phyloP scores from a whole-genome alignment of 2,888 invertebrate species.

The Platycheirus rosarum region DNA sequence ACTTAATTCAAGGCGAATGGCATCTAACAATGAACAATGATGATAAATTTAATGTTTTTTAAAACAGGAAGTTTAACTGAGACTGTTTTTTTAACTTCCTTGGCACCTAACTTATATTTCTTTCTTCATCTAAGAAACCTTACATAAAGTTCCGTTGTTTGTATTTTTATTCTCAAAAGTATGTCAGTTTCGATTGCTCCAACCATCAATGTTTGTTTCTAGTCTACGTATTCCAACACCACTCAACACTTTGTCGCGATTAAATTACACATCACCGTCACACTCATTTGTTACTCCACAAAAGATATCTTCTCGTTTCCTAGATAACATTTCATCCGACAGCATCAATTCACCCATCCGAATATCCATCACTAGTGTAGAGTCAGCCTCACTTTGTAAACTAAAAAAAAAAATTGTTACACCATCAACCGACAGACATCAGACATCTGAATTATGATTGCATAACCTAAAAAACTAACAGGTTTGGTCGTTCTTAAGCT shows the following conservation, averaged over 20 bases:
- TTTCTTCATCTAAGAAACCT: not conserved
- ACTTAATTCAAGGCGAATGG: no score
- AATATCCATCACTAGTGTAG: constrained; percentile 19
- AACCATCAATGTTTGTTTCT: constrained; percentile 13
- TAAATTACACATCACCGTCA: constrained; percentile 33
- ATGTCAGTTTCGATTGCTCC: constrained; percentile 13
- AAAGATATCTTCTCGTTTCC: constrained; percentile 38
- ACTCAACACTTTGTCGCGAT: constrained; percentile 10
- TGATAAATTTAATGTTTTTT: no score
- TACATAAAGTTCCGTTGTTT: not conserved
- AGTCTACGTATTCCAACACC: constrained; percentile 40
- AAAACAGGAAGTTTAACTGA: no score
- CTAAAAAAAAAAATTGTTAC: constrained; percentile 9
- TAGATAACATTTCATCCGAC: constrained; percentile 41
- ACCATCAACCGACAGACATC: constrained; percentile 47
- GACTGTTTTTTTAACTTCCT: not conserved
- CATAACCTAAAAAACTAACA: constrained; percentile 51
- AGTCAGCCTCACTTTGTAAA: constrained; percentile 2
- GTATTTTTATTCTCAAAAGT: constrained; percentile 16
- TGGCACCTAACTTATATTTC: not conserved
- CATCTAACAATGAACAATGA: no score
- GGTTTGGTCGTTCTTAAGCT: constrained; percentile 58
- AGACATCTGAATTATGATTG: constrained; percentile 55
- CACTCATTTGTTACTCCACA: constrained; percentile 4
- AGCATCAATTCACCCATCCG: constrained; percentile 38